A percentile compares a stretch with the other conserved stretches of the same genome.
phyloP scores from a whole-genome alignment of 2,797 vertebrate species.

The Luscinia luscinia region DNA sequence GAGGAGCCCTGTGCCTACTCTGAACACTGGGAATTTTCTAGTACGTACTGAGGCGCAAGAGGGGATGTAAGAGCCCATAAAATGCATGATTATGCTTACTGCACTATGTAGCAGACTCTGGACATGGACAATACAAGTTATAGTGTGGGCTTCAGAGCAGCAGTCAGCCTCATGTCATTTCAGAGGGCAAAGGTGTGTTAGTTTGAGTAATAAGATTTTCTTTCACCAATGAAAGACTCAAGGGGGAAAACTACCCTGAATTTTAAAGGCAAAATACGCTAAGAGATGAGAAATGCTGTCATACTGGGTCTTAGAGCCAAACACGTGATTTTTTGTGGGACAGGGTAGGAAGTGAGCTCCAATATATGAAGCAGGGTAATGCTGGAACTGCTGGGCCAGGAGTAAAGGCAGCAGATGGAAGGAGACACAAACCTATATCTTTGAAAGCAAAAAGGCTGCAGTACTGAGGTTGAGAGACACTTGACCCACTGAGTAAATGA shows the following conservation, averaged over 20 bases:
- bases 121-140: background rate
- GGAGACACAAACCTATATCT: background rate
- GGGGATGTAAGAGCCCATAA: background rate
- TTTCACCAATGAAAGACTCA: background rate
- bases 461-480: background rate
- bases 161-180: background rate
- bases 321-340: accelerated
- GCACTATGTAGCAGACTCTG: background rate
- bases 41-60: background rate
- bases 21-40: background rate
- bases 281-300: background rate
- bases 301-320: background rate
- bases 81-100: background rate
- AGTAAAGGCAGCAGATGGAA: background rate
- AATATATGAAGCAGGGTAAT: background rate
- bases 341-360: background rate
- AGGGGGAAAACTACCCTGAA: background rate
- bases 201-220: background rate
- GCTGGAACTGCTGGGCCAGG: background rate
- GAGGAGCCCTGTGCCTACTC: background rate
- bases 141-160: background rate
- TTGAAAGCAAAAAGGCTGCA: background rate
- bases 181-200: background rate
- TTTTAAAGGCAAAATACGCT: background rate
- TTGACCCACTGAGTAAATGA: background rate